Evolutionary conservation across 2,797 vertebrate species (phyloP).

Genomic region (Dermochelys coriacea): DNA sequence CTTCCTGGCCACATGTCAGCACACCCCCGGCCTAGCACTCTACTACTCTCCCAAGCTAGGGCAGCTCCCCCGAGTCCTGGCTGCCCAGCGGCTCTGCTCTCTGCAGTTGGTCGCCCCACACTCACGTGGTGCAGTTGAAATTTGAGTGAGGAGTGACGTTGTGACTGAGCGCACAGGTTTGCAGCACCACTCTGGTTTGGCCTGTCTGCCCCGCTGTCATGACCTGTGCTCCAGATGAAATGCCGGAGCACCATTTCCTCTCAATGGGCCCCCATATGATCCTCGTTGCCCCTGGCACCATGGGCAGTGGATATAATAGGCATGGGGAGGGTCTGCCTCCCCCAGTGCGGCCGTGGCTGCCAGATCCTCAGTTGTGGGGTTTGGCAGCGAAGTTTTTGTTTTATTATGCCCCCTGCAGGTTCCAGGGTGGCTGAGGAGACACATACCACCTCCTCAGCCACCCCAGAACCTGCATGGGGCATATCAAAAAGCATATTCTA

Average conservation of each 20-base stretch:
- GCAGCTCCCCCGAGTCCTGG: not conserved
- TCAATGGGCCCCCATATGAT: not conserved
- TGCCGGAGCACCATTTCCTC: not conserved
- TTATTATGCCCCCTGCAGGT: no score
- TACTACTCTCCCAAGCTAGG: not conserved
- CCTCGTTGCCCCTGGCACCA: not conserved
- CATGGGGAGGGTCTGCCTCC: no score
- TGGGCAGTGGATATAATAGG: no score
- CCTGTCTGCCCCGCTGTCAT: no score
- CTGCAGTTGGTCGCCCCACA: not conserved
- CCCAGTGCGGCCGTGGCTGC: no score
- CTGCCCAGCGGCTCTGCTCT: not conserved
- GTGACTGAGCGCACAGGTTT: not conserved
- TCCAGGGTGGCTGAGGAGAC: no score
- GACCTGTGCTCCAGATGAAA: not conserved
- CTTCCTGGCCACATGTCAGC: not conserved
- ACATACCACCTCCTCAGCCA: no score
- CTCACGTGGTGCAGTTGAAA: not conserved
- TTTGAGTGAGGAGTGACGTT: not conserved
- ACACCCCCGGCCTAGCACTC: not conserved
- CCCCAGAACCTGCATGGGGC: no score
- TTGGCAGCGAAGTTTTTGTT: no score
- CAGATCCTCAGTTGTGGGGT: no score
- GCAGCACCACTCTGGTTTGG: no score
- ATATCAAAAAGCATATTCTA: no score